Conservation (phyloP, 2,888 invertebrate genomes). For the Synergus umbraculus region DNA sequence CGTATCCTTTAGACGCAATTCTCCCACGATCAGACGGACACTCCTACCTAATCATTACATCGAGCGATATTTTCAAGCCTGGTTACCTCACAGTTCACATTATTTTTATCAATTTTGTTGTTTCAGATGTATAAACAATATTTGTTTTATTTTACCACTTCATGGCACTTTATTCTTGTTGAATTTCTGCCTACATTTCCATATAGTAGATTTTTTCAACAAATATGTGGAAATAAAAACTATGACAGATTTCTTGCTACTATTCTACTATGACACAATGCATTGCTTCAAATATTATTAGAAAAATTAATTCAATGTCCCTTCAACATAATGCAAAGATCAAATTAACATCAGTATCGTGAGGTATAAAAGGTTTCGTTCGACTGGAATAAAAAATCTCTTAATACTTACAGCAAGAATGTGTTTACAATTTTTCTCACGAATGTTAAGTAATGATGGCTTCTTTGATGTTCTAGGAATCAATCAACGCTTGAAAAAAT, state of each 20-base stretch:
- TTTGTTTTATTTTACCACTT: neutral
- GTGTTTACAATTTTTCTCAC: conserved; percentile 30
- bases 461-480: conserved; percentile 30
- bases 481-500: conserved; percentile 27
- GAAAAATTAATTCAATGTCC: too few relatives aligned
- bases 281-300: too few relatives aligned
- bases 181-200: too few relatives aligned
- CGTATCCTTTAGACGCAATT: conserved; percentile 12
- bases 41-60: conserved; percentile 26
- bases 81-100: conserved; percentile 10
- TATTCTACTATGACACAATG: too few relatives aligned
- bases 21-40: conserved; percentile 34
- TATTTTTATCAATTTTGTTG: neutral
- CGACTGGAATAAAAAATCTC: conserved; percentile 6
- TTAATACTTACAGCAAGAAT: neutral
- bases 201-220: too few relatives aligned
- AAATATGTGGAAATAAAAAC: too few relatives aligned
- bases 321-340: too few relatives aligned
- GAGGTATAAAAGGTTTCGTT: neutral
- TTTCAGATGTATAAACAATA: conserved; percentile 35
- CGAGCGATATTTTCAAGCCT: conserved; percentile 12
- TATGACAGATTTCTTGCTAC: too few relatives aligned
- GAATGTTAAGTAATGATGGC: conserved; percentile 28
- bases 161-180: too few relatives aligned
- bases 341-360: too few relatives aligned